Evolutionary conservation across 1,140 invertebrate species (phyloP).

Genomic region (Drosophila prosaltans): DNA sequence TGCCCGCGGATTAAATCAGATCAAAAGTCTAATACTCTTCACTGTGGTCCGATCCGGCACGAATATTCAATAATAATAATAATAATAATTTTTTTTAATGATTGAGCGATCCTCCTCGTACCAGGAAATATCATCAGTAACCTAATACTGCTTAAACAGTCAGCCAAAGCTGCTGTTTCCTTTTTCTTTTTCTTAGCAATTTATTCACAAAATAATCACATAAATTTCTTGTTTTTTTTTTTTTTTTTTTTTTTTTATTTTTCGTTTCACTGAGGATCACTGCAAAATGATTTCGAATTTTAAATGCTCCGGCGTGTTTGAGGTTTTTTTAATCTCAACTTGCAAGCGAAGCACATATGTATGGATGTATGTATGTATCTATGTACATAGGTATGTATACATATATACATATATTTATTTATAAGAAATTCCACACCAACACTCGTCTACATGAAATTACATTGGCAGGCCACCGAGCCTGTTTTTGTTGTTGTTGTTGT

Average conservation of each 20-base stretch:
- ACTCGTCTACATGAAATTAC: conserved; percentile 16
- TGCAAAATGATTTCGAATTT: conserved; percentile 7
- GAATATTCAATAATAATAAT: background rate
- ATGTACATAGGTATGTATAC: background rate
- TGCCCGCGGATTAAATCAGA: conserved; percentile 64
- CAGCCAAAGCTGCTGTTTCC: background rate
- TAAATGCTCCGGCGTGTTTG: conserved; percentile 3
- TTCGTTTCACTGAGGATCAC: conserved; percentile 1
- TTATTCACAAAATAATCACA: conserved; percentile 9
- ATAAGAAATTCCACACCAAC: conserved; percentile 15
- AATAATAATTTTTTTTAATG: background rate
- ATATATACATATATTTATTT: conserved; percentile 2
- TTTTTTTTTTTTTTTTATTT: too few species aligned
- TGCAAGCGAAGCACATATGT: conserved; percentile 16
- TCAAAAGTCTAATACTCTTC: conserved; percentile 47
- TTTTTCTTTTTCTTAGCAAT: background rate
- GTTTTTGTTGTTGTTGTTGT: conserved; percentile 4
- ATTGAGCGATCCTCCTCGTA: conserved; percentile 16
- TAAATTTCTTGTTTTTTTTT: background rate
- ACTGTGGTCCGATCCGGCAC: background rate
- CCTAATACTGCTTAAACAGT: conserved; percentile 13
- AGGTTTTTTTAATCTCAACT: conserved; percentile 14
- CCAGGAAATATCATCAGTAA: conserved; percentile 36
- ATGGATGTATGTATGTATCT: background rate
- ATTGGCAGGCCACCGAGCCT: conserved; percentile 9